Evolutionary conservation across 2,888 invertebrate species (phyloP).

Genomic region (Chrysolina oricalcia): DNA sequence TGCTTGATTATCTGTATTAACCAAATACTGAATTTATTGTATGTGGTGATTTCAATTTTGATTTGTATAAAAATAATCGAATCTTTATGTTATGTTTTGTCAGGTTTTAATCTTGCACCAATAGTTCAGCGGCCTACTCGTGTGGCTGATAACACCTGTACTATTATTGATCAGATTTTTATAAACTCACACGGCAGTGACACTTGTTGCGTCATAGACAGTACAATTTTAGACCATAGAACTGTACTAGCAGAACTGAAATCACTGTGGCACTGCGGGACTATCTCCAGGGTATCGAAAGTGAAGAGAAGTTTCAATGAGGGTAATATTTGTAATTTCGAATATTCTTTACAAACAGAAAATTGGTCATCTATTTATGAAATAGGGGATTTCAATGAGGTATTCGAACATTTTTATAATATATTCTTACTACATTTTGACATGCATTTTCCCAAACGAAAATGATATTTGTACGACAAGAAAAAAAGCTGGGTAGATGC

Average conservation of each 20-base stretch:
- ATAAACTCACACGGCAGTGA: background rate
- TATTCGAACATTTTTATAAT: background rate
- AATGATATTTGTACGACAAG: background rate
- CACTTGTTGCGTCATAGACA: background rate
- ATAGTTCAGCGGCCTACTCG: background rate
- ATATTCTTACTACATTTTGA: slow-evolving; percentile 10
- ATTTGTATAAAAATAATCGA: background rate
- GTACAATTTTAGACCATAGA: background rate
- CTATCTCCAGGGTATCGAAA: background rate
- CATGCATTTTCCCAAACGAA: background rate
- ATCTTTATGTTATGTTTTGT: background rate
- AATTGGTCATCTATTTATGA: slow-evolving; percentile 13
- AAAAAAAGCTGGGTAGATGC: slow-evolving; percentile 12
- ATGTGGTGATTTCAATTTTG: background rate
- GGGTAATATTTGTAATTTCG: slow-evolving; percentile 1
- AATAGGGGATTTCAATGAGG: background rate
- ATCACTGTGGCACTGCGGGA: background rate
- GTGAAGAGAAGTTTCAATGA: background rate
- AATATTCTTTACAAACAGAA: background rate
- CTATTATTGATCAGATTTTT: slow-evolving; percentile 1
- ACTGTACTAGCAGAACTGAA: background rate
- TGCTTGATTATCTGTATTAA: background rate
- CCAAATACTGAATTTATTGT: background rate
- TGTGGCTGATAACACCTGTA: background rate
- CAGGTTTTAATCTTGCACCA: background rate